These are phyloP conservation scores for Esperia sulphurella DNA, from an alignment of 2,888 invertebrate species.

Conservation along the genomic window DNA sequence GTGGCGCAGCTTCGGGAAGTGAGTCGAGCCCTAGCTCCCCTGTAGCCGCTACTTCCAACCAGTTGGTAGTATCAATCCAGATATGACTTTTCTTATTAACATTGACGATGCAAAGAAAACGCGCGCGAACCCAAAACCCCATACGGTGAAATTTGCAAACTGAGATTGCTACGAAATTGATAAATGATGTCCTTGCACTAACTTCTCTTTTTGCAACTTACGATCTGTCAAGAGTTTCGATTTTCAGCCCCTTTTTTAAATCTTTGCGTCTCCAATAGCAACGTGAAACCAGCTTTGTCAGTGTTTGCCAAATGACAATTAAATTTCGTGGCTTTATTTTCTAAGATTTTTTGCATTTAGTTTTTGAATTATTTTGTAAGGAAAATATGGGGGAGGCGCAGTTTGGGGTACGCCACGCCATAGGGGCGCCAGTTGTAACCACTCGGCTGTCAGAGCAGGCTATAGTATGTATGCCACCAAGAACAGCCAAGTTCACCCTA, in stretches of 20 bases:
- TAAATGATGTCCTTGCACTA: too few species aligned
- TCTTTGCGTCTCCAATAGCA: conserved; percentile 28
- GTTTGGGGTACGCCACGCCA: conserved; percentile 58
- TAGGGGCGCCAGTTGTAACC: conserved; percentile 63
- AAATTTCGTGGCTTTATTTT: background rate
- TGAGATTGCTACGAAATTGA: too few species aligned
- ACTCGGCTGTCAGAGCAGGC: conserved; percentile 65
- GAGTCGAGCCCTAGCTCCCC: conserved; percentile 40
- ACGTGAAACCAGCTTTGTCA: conserved; percentile 34
- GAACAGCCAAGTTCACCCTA: conserved; percentile 80
- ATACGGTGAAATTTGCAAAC: too few species aligned
- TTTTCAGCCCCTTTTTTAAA: background rate
- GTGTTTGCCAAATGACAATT: conserved; percentile 17
- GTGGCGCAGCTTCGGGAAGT: conserved; percentile 93
- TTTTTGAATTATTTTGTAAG: conserved; percentile 16
- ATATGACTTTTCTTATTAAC: too few species aligned
- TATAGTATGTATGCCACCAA: conserved; percentile 68
- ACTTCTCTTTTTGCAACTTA: too few species aligned
- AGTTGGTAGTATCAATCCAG: background rate
- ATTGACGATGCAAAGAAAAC: too few species aligned
- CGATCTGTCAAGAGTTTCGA: background rate
- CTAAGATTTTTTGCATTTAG: conserved; percentile 1
- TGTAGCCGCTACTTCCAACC: conserved; percentile 5
- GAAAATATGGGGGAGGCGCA: conserved; percentile 54
- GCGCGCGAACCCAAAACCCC: too few species aligned